Conservation (phyloP, 2,113 vertebrate species). For the Telmatochromis sp. region DNA sequence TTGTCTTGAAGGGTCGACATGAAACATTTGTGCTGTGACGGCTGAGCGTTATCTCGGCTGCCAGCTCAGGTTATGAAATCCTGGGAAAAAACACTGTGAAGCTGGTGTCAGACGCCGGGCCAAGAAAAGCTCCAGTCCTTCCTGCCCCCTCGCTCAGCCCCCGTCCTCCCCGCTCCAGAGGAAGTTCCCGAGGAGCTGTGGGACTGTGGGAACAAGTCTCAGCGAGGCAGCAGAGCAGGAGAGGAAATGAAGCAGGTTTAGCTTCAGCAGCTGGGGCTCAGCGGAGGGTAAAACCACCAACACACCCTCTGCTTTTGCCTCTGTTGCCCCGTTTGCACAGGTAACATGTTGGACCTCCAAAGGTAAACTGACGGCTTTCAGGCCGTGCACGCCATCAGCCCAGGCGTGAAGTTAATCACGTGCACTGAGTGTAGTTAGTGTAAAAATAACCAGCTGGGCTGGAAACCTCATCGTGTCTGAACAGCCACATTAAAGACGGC, state of each 20-base stretch:
- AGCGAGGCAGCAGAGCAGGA: background rate
- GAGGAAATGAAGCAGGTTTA: background rate
- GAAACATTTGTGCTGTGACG: background rate
- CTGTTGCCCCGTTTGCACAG: background rate
- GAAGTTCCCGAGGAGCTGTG: background rate
- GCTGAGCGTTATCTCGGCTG: background rate
- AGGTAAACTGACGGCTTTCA: background rate
- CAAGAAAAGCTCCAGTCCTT: constrained; percentile 14
- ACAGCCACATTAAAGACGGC: background rate
- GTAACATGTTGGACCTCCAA: background rate
- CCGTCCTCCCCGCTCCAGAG: background rate
- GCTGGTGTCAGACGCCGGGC: background rate
- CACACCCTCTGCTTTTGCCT: background rate
- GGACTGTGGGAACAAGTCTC: background rate
- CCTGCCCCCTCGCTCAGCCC: background rate
- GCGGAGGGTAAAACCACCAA: background rate
- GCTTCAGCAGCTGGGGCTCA: background rate
- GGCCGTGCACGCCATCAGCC: background rate
- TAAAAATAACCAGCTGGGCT: background rate
- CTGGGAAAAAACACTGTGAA: background rate
- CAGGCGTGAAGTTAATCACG: background rate
- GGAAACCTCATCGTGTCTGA: background rate
- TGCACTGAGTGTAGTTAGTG: background rate
- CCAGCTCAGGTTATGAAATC: background rate
- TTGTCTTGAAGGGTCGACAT: background rate